Evolutionary conservation across 2,888 invertebrate species (phyloP).

Genomic region (Liposcelis brunnea): DNA sequence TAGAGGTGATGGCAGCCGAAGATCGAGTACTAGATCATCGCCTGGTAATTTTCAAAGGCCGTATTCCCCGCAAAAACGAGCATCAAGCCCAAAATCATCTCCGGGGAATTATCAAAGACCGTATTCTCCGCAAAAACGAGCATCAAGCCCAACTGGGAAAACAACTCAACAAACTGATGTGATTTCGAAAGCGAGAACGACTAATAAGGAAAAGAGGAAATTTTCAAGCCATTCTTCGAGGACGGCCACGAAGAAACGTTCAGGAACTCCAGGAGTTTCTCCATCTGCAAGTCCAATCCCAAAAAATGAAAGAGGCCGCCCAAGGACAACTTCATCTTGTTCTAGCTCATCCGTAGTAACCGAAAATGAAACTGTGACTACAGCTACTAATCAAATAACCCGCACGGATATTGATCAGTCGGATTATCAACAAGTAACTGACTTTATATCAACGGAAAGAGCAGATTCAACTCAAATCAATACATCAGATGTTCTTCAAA

Average conservation of each 20-base stretch:
- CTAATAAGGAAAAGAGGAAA: slow-evolving; percentile 15
- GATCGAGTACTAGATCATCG: slow-evolving; percentile 8
- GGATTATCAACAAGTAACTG: background rate
- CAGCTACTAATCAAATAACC: background rate
- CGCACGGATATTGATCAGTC: background rate
- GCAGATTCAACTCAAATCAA: background rate
- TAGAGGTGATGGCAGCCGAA: slow-evolving; percentile 15
- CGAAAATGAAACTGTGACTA: slow-evolving; percentile 9
- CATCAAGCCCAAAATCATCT: slow-evolving; percentile 23
- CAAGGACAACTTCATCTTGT: slow-evolving; percentile 14
- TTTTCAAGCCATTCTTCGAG: slow-evolving; percentile 15
- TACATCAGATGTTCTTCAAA: background rate
- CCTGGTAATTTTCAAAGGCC: slow-evolving; percentile 8
- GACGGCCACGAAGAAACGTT: slow-evolving; percentile 16
- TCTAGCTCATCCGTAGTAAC: slow-evolving; percentile 12
- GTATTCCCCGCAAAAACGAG: background rate
- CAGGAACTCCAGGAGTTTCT: slow-evolving; percentile 17
- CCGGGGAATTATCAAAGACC: slow-evolving; percentile 20
- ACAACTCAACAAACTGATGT: too few species aligned
- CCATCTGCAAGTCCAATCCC: slow-evolving; percentile 16
- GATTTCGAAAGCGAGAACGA: too few species aligned
- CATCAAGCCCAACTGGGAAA: slow-evolving; percentile 1
- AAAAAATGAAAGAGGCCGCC: slow-evolving; percentile 15
- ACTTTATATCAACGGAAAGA: background rate
- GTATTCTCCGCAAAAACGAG: background rate